Percentiles rank a stretch among this genome's conserved stretches.
phyloP scores from a whole-genome alignment of 2,888 invertebrate species.

The Amphipyra tragopoginis region DNA sequence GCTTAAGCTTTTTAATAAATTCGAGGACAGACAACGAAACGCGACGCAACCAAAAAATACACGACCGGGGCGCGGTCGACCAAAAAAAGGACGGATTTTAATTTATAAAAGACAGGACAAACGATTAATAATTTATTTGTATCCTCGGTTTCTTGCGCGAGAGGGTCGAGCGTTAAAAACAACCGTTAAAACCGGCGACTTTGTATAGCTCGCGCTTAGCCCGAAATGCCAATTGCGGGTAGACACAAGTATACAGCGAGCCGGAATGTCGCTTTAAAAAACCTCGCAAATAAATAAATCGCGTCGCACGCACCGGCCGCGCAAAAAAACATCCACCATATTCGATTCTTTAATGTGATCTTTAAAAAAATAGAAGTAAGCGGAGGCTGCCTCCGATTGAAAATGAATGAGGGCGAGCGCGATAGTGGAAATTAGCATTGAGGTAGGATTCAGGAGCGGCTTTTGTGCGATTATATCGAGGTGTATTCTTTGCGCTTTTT shows the following conservation, averaged over 20 bases:
- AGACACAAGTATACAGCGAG: constrained; percentile 89
- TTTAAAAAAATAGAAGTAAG: constrained; percentile 87
- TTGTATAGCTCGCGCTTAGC: constrained; percentile 89
- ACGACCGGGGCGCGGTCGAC: constrained; percentile 74
- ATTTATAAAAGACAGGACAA: constrained; percentile 90
- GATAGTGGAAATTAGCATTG: constrained; percentile 91
- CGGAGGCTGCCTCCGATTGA: constrained; percentile 87
- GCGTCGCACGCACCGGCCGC: constrained; percentile 86
- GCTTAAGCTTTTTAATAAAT: constrained; percentile 88
- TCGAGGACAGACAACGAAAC: constrained; percentile 86
- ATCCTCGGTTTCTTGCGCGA: constrained; percentile 86
- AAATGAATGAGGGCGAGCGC: constrained; percentile 90
- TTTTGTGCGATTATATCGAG: constrained; percentile 90
- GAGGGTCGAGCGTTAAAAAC: constrained; percentile 88
- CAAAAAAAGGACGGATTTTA: constrained; percentile 88
- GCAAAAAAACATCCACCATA: constrained; percentile 87
- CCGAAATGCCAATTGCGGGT: constrained; percentile 90
- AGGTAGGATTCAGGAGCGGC: constrained; percentile 88
- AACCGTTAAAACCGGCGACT: constrained; percentile 89
- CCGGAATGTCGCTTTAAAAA: constrained; percentile 90
- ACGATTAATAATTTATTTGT: constrained; percentile 91
- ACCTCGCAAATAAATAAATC: constrained; percentile 89
- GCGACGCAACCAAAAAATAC: constrained; percentile 84
- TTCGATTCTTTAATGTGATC: constrained; percentile 90
- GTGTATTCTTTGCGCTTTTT: constrained; percentile 90